A percentile compares a stretch with the other conserved stretches of the same genome.
These are phyloP conservation scores for Rhinatrema bivittatum DNA, from an alignment of 2,797 vertebrate species.

Conservation along the genomic window DNA sequence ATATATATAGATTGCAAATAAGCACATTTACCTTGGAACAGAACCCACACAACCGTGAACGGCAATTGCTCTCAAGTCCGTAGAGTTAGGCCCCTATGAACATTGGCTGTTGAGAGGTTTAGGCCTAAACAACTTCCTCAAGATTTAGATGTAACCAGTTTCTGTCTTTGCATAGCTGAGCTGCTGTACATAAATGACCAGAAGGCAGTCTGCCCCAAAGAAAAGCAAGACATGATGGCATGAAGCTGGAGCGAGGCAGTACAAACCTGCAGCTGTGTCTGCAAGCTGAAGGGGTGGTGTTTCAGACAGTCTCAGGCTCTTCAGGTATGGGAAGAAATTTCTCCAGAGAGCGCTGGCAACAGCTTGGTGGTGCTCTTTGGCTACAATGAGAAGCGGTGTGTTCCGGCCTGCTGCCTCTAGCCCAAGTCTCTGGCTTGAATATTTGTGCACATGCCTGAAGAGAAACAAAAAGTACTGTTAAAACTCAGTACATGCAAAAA, in stretches of 20 bases:
- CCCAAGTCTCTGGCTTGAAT: constrained; percentile 52
- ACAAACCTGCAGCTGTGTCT: constrained; percentile 88
- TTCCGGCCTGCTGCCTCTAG: constrained; percentile 27
- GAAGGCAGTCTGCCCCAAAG: too few relatives aligned
- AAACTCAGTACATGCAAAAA: constrained; percentile 8
- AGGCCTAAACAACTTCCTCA: too few relatives aligned
- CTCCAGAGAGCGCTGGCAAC: constrained; percentile 81
- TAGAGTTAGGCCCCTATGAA: too few relatives aligned
- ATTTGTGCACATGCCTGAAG: constrained; percentile 74
- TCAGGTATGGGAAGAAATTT: constrained; percentile 87
- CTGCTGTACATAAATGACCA: too few relatives aligned
- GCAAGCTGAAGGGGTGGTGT: constrained; percentile 77
- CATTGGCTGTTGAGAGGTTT: too few relatives aligned
- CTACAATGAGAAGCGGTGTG: constrained; percentile 47
- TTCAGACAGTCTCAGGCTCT: constrained; percentile 79
- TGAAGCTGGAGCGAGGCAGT: background rate
- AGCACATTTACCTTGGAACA: too few relatives aligned
- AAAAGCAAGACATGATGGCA: too few relatives aligned
- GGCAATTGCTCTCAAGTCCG: too few relatives aligned
- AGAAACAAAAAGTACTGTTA: constrained; percentile 44
- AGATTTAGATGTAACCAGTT: too few relatives aligned
- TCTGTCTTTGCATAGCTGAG: too few relatives aligned
- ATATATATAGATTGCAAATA: too few relatives aligned
- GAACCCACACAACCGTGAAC: too few relatives aligned
- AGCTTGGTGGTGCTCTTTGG: constrained; percentile 95